Evolutionary conservation across 2,888 invertebrate genomes (phyloP).

Genomic region (Drosophila paramelanica): DNA sequence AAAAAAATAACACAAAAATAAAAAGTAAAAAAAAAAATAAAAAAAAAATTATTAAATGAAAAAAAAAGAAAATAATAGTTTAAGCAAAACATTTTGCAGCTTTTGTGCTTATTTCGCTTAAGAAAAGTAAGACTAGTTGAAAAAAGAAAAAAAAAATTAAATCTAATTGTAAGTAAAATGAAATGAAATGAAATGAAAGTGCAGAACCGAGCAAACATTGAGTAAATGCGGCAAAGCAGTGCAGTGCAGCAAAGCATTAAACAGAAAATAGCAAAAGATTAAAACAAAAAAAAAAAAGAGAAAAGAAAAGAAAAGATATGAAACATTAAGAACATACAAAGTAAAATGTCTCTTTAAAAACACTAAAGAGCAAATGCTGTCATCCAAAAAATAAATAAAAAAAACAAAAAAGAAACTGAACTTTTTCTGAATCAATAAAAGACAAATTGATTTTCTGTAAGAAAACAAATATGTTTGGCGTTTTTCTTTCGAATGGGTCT

Average conservation of each 20-base stretch:
- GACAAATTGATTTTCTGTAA: slow-evolving; percentile 84
- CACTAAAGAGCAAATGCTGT: slow-evolving; percentile 58
- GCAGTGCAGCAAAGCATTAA: slow-evolving; percentile 37
- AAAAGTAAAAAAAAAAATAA: slow-evolving; percentile 46
- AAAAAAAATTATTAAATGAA: slow-evolving; percentile 45
- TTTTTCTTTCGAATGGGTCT: slow-evolving; percentile 43
- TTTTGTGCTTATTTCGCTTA: slow-evolving; percentile 81
- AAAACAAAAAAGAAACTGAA: slow-evolving; percentile 71
- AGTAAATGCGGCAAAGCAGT: slow-evolving; percentile 28
- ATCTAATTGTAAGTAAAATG: slow-evolving; percentile 65
- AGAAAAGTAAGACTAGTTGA: slow-evolving; percentile 81
- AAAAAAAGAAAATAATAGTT: slow-evolving; percentile 66
- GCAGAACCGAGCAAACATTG: slow-evolving; percentile 30
- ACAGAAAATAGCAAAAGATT: slow-evolving; percentile 72
- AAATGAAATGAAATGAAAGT: slow-evolving; percentile 43
- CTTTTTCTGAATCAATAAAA: slow-evolving; percentile 85
- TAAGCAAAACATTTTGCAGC: slow-evolving; percentile 81
- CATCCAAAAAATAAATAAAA: slow-evolving; percentile 59
- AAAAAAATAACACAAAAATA: slow-evolving; percentile 29
- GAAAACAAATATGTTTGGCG: slow-evolving; percentile 77
- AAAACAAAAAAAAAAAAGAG: slow-evolving; percentile 32
- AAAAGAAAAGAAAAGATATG: slow-evolving; percentile 7
- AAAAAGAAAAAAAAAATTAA: slow-evolving; percentile 58
- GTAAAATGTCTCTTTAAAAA: slow-evolving; percentile 60
- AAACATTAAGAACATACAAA: slow-evolving; percentile 39